A percentile compares a stretch with the other conserved stretches of the same genome.
phyloP scores from a whole-genome alignment of 2,888 invertebrate species.

The Euzophera pinguis region DNA sequence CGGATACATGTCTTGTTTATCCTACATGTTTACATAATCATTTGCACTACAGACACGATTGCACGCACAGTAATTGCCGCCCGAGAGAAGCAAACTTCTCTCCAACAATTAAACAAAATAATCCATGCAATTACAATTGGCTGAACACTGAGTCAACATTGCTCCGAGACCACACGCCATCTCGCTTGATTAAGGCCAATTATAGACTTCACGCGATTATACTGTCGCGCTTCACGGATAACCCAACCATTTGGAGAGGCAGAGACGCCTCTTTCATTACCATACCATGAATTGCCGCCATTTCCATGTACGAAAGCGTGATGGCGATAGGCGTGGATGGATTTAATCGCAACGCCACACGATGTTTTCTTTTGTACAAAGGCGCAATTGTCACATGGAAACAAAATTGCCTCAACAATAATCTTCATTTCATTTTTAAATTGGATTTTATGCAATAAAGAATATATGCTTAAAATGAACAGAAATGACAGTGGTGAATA shows the following conservation, averaged over 20 bases:
- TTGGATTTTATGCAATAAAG: constrained; percentile 16
- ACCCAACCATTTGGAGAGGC: constrained; percentile 58
- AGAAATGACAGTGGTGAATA: too few relatives aligned
- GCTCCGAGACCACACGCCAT: constrained; percentile 47
- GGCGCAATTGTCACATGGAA: constrained; percentile 43
- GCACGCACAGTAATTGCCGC: constrained; percentile 26
- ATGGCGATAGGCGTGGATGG: constrained; percentile 42
- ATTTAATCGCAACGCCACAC: constrained; percentile 42
- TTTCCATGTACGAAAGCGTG: constrained; percentile 55
- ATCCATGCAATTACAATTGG: constrained; percentile 42
- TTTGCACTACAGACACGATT: background rate
- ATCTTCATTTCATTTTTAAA: constrained; percentile 9
- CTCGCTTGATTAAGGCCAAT: constrained; percentile 69
- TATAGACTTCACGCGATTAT: constrained; percentile 66
- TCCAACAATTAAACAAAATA: constrained; percentile 37
- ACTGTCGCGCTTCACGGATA: constrained; percentile 61
- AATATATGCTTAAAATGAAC: too few relatives aligned
- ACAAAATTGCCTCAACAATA: constrained; percentile 26
- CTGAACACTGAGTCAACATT: constrained; percentile 36
- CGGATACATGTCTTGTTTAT: too few relatives aligned
- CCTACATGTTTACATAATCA: background rate
- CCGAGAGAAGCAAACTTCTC: constrained; percentile 27
- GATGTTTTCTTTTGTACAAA: constrained; percentile 34
- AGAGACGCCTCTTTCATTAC: constrained; percentile 60
- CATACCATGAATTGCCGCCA: constrained; percentile 52